A percentile compares a stretch with the other conserved stretches of the same genome.
Conservation (phyloP, 2,113 vertebrate species). For the Pycnonotus jocosus region DNA sequence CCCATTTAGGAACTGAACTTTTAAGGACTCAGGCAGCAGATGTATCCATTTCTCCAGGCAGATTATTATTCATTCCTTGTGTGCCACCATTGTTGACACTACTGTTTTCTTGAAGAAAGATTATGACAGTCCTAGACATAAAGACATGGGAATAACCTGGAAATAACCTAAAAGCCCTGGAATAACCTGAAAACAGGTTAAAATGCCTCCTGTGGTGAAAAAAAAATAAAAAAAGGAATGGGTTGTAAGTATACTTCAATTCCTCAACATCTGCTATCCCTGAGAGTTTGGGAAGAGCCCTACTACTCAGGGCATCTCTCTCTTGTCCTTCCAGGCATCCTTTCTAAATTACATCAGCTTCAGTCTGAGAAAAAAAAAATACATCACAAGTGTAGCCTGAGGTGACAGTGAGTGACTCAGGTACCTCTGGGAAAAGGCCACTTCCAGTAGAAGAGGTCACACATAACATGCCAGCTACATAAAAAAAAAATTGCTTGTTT, state of each 20-base stretch:
- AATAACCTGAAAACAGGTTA: background rate
- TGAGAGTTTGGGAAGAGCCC: background rate
- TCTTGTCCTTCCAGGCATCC: background rate
- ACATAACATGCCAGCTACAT: background rate
- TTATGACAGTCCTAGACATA: background rate
- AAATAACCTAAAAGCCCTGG: no score
- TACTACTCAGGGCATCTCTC: background rate
- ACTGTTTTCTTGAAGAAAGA: background rate
- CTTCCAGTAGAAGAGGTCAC: background rate
- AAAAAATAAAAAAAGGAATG: background rate
- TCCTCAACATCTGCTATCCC: background rate
- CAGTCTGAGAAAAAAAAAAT: background rate
- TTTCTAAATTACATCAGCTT: background rate
- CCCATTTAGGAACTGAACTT: background rate
- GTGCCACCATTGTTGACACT: background rate
- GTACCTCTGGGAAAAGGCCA: background rate
- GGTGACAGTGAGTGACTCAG: background rate
- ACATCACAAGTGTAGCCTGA: background rate
- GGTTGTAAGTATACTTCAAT: background rate
- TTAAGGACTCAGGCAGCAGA: background rate
- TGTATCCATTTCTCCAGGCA: background rate
- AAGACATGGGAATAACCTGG: background rate
- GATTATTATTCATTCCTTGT: background rate
- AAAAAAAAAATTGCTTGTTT: background rate
- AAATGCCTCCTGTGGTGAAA: background rate